phyloP scores from a whole-genome alignment of 2,797 vertebrate genomes.

The Hydrolagus colliei region DNA sequence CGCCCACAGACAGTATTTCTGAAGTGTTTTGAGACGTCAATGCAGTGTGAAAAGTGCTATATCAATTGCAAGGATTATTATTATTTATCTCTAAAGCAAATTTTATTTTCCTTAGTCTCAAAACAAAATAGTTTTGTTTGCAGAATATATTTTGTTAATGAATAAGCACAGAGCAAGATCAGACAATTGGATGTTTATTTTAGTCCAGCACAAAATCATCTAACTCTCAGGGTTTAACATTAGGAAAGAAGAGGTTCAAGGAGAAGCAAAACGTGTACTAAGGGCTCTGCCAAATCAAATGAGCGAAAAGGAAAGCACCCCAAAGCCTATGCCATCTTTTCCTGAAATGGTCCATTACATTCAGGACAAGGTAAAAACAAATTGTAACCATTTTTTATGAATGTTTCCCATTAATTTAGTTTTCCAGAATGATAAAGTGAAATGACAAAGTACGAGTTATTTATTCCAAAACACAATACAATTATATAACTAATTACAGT shows the following conservation, averaged over 20 bases:
- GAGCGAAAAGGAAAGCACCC: conserved; percentile 69
- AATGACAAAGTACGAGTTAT: no score
- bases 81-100: not conserved
- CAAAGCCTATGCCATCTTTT: conserved; percentile 84
- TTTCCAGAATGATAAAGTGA: no score
- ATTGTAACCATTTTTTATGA: no score
- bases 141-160: not conserved
- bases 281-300: conserved; percentile 62
- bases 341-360: conserved; percentile 92
- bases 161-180: not conserved
- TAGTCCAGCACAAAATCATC: conserved; percentile 35
- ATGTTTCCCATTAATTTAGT: no score
- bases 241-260: conserved; percentile 87
- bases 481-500: no score
- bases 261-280: conserved; percentile 79
- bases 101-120: not conserved
- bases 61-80: no score
- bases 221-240: conserved; percentile 29
- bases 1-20: no score
- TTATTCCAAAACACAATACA: no score
- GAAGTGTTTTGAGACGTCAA: no score
- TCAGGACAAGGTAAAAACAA: conserved; percentile 77
- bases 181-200: conserved; percentile 27
- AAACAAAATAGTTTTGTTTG: not conserved
- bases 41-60: no score